phyloP scores from a whole-genome alignment of 2,113 vertebrate species.

The Ginglymostoma cirratum region DNA sequence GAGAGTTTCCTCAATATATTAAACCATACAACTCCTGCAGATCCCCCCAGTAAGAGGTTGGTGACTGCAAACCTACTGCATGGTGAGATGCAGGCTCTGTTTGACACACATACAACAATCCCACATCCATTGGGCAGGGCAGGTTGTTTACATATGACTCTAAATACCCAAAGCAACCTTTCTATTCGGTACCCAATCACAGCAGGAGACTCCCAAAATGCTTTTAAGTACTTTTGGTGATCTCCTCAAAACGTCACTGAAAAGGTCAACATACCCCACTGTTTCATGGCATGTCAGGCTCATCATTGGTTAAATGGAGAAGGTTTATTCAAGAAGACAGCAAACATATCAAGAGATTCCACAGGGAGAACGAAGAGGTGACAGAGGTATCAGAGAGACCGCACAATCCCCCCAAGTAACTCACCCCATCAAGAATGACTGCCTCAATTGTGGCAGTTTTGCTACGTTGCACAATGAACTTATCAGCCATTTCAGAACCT shows the following conservation, averaged over 20 bases:
- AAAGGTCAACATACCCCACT: neutral
- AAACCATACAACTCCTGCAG: too few species aligned
- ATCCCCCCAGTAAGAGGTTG: too few species aligned
- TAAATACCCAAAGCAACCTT: neutral
- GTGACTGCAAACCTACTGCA: too few species aligned
- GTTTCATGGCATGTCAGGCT: neutral
- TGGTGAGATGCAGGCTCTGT: too few species aligned
- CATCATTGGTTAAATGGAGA: neutral
- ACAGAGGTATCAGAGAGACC: neutral
- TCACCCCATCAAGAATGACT: neutral
- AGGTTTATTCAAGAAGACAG: neutral
- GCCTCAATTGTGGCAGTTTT: neutral
- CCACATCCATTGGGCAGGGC: too few species aligned
- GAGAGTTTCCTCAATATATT: too few species aligned
- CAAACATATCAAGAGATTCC: neutral
- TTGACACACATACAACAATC: too few species aligned
- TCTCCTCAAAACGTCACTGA: neutral
- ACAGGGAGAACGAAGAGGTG: neutral
- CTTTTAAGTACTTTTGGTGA: neutral
- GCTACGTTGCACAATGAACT: neutral
- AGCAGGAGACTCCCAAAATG: neutral
- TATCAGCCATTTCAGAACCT: neutral
- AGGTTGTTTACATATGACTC: neutral
- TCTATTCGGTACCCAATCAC: neutral
- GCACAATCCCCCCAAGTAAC: neutral